phyloP scores from a whole-genome alignment of 2,113 vertebrate species.

The Zeus faber region DNA sequence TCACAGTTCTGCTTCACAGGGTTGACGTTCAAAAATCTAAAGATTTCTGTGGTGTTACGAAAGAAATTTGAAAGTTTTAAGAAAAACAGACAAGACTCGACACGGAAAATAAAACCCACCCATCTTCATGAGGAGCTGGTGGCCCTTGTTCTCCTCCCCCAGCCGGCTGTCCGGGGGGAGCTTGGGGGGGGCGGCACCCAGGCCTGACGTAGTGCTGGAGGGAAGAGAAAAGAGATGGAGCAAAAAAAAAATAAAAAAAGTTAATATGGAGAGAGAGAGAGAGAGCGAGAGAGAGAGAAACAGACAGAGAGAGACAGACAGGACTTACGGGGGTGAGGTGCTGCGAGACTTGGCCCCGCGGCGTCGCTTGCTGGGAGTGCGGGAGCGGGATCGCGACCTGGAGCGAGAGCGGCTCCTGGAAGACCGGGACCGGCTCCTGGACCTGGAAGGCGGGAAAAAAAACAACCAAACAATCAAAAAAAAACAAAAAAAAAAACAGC shows the following conservation, averaged over 20 bases:
- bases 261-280: not conserved
- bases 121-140: conserved; percentile 82
- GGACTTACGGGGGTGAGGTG: conserved; percentile 87
- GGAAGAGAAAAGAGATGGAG: not conserved
- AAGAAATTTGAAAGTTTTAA: no score
- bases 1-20: no score
- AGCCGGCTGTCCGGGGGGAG: conserved; percentile 79
- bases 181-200: conserved; percentile 78
- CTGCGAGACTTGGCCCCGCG: conserved; percentile 81
- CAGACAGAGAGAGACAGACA: not conserved
- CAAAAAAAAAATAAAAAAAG: not conserved
- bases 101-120: conserved; percentile 61
- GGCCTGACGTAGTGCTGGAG: conserved; percentile 81
- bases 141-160: conserved; percentile 90
- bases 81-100: no score
- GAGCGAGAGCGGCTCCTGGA: conserved; percentile 85
- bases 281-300: not conserved
- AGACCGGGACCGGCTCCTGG: conserved; percentile 86
- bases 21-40: no score
- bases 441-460: conserved; percentile 68
- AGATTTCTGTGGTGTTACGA: no score
- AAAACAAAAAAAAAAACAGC: not conserved
- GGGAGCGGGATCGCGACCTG: conserved; percentile 82
- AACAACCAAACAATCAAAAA: not conserved
- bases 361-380: conserved; percentile 81